Evolutionary conservation across 1,140 invertebrate genomes (phyloP), one percentile per base, ranked within the genome.

Genomic region (Drosophila aff.): DNA sequence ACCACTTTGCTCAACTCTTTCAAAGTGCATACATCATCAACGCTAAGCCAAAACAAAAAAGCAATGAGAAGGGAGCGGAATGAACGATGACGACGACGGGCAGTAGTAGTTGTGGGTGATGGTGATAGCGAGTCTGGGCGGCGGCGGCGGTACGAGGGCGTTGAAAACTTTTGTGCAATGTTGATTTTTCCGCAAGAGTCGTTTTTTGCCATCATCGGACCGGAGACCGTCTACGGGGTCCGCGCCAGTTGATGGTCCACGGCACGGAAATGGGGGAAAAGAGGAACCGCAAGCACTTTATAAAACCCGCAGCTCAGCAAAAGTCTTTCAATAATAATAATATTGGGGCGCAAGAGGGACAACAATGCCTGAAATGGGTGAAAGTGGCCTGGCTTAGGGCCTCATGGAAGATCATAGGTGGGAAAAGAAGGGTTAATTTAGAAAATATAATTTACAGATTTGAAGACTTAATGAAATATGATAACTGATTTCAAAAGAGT

Each of bases 21-120:
- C 81, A 89, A 89, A 89, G 84, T 89, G 84, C 84, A 89, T 89
- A 89, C 84, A 89, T 89, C 84, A 89, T 89, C 84, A 89, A 31
- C 84, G 84, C 84, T 89, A 89, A 89, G 84, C 85, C 85, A 89
- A 89, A 89, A 89, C 81, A 89, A 90, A 89, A 89, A 90, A 85
- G 67, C 55, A 67, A 57, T 60, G 69, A 81, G 79, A 84, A 76
- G 64, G 82, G 57, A 81, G 75, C 66, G 66, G 62, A 79, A 72
- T 73, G 76, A 79, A 79, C 61, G 67, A 71, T 79, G 67, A 53
- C 33, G 67, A 46, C 33, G 46, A 41, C 46, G 74, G 65, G 31
- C 31, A 18, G 28, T 28, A 44, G 50, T 31, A 9, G 55, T 46
- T 21, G 36, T 47, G 10, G 53, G 72, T 33, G 26, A 23, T 23